These are phyloP conservation scores for Carassius auratus DNA, from an alignment of 2,113 vertebrate genomes.

Conservation along the genomic window DNA sequence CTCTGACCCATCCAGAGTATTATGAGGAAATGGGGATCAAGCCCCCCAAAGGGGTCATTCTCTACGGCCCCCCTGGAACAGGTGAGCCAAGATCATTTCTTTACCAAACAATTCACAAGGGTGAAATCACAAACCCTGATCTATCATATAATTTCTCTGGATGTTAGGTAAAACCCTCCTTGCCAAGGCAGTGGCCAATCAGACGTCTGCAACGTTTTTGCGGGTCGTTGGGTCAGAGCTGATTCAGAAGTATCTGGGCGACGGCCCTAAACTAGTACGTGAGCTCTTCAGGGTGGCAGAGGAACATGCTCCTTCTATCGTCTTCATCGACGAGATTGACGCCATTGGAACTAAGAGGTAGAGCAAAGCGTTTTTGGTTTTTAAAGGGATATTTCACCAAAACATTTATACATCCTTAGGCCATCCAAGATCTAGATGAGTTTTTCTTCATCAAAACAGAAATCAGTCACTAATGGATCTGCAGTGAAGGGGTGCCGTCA, in stretches of 20 bases:
- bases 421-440: background rate
- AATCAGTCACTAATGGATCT: background rate
- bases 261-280: constrained; percentile 91
- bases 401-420: background rate
- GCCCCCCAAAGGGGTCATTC: constrained; percentile 96
- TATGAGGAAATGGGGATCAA: constrained; percentile 99
- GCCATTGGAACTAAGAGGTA: constrained; percentile 97
- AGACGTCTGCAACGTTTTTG: constrained; percentile 95
- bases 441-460: background rate
- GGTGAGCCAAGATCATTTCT: constrained; percentile 70
- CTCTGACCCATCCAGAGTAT: constrained; percentile 96
- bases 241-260: constrained; percentile 96
- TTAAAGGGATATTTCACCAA: background rate
- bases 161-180: constrained; percentile 90
- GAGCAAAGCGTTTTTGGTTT: background rate
- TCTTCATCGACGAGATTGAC: constrained; percentile 97
- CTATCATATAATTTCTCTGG: background rate
- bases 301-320: constrained; percentile 93
- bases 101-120: background rate
- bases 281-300: constrained; percentile 95
- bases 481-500: background rate
- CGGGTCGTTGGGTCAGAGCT: constrained; percentile 94
- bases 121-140: background rate
- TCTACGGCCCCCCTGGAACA: constrained; percentile 95
- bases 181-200: constrained; percentile 97